These are phyloP conservation scores for Acanthococcus lagerstroemiae DNA, from an alignment of 2,888 invertebrate genomes.

Conservation along the genomic window DNA sequence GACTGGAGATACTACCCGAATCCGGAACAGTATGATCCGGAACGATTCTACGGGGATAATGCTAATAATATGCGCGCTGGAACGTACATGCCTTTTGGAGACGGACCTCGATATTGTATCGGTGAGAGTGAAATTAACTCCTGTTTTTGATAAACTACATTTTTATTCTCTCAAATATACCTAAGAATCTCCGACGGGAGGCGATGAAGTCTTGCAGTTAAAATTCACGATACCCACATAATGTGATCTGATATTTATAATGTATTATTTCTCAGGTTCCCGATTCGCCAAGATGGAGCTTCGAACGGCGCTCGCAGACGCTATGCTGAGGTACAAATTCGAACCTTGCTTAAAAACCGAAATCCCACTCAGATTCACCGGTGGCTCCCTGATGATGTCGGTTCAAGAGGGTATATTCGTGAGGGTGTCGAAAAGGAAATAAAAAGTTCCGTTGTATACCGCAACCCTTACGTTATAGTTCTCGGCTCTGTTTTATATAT, in stretches of 20 bases:
- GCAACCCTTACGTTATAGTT: neutral
- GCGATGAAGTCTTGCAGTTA: no score
- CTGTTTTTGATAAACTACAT: neutral
- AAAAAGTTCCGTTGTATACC: neutral
- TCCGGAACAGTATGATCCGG: conserved; percentile 53
- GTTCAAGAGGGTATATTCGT: neutral
- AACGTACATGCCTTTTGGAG: conserved; percentile 50
- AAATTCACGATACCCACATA: neutral
- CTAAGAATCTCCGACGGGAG: no score
- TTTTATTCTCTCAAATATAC: neutral
- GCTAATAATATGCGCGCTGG: conserved; percentile 48
- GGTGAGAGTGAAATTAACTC: conserved; percentile 38
- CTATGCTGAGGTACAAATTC: neutral
- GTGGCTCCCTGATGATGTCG: neutral
- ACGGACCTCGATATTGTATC: conserved; percentile 50
- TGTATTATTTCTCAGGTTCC: neutral
- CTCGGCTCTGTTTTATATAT: neutral
- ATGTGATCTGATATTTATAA: neutral
- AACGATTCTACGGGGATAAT: conserved; percentile 49
- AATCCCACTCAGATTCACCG: neutral
- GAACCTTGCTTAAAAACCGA: neutral
- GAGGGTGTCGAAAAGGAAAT: neutral
- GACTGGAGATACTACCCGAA: conserved; percentile 52
- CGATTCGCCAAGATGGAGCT: neutral
- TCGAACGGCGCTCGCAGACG: neutral